phyloP scores from a whole-genome alignment of 1,140 invertebrate species.

The Littorina saxatilis region DNA sequence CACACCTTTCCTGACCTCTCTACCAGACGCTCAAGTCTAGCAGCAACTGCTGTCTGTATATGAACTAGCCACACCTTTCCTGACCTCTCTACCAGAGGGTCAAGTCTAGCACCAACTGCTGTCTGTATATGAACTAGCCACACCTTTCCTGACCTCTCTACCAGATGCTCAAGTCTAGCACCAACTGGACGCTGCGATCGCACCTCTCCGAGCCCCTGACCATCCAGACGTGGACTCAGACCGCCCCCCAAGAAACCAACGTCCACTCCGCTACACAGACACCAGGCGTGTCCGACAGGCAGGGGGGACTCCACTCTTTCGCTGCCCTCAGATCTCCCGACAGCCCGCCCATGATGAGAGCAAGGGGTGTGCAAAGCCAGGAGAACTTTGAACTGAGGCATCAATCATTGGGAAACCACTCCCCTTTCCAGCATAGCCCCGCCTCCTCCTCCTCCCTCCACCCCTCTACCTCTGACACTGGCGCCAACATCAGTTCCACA shows the following conservation, averaged over 20 bases:
- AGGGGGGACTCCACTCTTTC: neutral
- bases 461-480: neutral
- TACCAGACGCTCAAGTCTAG: too few species aligned
- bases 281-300: neutral
- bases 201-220: neutral
- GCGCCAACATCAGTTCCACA: neutral
- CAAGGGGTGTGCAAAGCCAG: neutral
- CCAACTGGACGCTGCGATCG: neutral
- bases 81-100: too few species aligned
- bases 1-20: too few species aligned
- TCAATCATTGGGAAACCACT: neutral
- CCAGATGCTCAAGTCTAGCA: neutral
- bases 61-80: too few species aligned
- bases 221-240: conserved; percentile 20
- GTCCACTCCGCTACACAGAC: neutral
- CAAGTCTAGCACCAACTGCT: too few species aligned
- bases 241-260: neutral
- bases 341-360: neutral
- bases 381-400: neutral
- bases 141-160: too few species aligned
- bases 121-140: too few species aligned
- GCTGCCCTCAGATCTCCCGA: neutral
- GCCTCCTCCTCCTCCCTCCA: conserved; percentile 5
- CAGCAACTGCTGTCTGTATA: too few species aligned
- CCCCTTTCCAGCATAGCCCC: conserved; percentile 5